Evolutionary conservation across 2,888 invertebrate species (phyloP).

Genomic region (Cheilosia vulpina): DNA sequence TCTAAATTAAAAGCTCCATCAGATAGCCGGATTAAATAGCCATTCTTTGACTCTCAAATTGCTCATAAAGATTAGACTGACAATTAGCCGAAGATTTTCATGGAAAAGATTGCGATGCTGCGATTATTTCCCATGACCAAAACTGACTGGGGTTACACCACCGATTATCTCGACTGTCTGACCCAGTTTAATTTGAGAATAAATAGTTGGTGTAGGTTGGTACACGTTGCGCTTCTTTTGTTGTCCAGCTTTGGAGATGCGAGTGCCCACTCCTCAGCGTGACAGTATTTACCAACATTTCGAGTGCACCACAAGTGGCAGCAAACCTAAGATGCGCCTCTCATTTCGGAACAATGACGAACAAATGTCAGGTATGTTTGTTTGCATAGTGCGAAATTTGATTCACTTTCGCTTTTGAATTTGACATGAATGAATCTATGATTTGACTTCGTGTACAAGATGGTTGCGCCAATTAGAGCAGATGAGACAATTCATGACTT

Average conservation of each 20-base stretch:
- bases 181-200: conserved; percentile 15
- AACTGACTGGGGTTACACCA: not conserved
- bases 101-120: not conserved
- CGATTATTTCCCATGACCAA: not conserved
- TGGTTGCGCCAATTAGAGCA: conserved; percentile 23
- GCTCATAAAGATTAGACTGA: conserved; percentile 33
- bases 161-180: conserved; percentile 2
- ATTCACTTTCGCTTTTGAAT: conserved; percentile 60
- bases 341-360: conserved; percentile 31
- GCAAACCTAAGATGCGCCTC: conserved; percentile 35
- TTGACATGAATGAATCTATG: conserved; percentile 43
- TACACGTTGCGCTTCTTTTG: not conserved
- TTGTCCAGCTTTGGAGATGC: conserved; percentile 4
- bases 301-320: conserved; percentile 30
- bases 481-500: conserved; percentile 47
- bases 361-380: conserved; percentile 3
- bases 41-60: conserved; percentile 8
- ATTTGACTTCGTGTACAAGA: conserved; percentile 29
- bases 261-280: not conserved
- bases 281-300: conserved; percentile 11
- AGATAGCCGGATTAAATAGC: not conserved
- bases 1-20: not conserved
- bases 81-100: not conserved
- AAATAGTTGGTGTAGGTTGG: not conserved
- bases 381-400: conserved; percentile 20